Conservation (phyloP, 2,797 vertebrate genomes). For the Mormyrops boulengeri region DNA sequence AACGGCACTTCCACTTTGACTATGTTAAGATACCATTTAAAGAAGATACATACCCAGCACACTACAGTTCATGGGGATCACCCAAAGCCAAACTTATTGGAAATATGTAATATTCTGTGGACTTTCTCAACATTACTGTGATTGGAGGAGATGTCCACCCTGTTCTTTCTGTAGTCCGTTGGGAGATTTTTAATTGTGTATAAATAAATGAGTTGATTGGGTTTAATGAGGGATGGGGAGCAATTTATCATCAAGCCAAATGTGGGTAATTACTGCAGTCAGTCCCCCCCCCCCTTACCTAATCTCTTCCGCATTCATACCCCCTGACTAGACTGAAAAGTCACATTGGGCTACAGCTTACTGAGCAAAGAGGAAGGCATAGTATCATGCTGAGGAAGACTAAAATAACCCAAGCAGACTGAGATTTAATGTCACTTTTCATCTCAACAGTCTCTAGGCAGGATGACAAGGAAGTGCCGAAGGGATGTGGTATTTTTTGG, state of each 20-base stretch:
- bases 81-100: background rate
- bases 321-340: slow-evolving; percentile 21
- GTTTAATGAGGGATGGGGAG: slow-evolving; percentile 42
- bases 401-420: slow-evolving; percentile 26
- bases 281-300: background rate
- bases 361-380: slow-evolving; percentile 18
- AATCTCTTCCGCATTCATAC: slow-evolving; percentile 2
- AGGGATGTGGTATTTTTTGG: background rate
- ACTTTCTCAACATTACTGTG: background rate
- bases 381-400: slow-evolving; percentile 21
- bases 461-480: background rate
- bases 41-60: background rate
- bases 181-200: slow-evolving; percentile 46
- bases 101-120: background rate
- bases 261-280: slow-evolving; percentile 40
- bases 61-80: background rate
- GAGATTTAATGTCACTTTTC: slow-evolving; percentile 19
- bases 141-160: background rate
- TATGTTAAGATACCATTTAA: background rate
- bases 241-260: slow-evolving; percentile 39
- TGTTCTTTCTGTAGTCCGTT: slow-evolving; percentile 21
- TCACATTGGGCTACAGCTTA: slow-evolving; percentile 20
- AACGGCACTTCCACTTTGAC: background rate
- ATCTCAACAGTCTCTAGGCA: background rate
- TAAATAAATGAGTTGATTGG: slow-evolving; percentile 50